Evolutionary conservation across 2,797 vertebrate genomes (phyloP).

Genomic region (Semotilus atromaculatus): DNA sequence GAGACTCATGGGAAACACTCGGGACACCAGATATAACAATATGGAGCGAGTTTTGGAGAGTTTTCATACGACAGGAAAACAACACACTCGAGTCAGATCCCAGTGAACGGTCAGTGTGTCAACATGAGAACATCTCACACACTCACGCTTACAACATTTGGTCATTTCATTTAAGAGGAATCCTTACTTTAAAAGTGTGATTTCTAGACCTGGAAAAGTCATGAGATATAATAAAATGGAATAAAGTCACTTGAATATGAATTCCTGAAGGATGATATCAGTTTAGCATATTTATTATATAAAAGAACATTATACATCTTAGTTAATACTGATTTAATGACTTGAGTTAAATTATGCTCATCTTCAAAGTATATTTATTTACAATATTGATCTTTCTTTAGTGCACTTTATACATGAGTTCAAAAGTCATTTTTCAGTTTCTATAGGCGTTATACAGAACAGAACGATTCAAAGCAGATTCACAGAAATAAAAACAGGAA

Average conservation of each 20-base stretch:
- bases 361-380: neutral
- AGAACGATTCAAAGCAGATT: neutral
- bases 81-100: neutral
- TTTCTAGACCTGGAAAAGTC: neutral
- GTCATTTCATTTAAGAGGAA: too few relatives aligned
- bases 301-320: neutral
- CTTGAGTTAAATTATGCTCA: neutral
- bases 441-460: neutral
- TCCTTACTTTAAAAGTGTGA: neutral
- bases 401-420: neutral
- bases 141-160: neutral
- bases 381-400: neutral
- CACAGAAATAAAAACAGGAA: neutral
- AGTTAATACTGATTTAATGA: neutral
- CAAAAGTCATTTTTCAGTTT: neutral
- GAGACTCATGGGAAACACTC: slow-evolving; percentile 47
- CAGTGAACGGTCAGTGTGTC: neutral
- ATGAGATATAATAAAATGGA: neutral
- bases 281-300: too few relatives aligned
- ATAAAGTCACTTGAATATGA: too few relatives aligned
- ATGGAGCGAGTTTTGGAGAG: slow-evolving; percentile 47
- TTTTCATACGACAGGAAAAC: neutral
- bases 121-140: too few relatives aligned
- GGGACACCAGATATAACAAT: slow-evolving; percentile 46
- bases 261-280: too few relatives aligned